Percentiles rank a stretch among this genome's conserved stretches.
Conservation (phyloP, 2,113 vertebrate genomes). For the Ceratotherium simum region DNA sequence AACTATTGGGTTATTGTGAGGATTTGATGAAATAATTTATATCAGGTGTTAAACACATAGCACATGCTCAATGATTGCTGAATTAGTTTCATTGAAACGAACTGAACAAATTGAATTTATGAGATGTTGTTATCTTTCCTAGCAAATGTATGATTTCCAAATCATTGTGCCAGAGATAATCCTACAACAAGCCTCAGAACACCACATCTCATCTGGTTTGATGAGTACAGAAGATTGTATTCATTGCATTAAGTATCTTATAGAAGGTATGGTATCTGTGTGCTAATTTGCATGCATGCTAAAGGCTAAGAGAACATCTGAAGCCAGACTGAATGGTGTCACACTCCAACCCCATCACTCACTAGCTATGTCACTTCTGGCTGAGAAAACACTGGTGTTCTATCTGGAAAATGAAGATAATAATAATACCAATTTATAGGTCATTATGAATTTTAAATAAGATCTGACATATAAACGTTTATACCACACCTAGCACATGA, state of each 20-base stretch:
- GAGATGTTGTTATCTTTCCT: neutral
- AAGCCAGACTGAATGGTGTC: neutral
- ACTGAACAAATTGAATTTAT: neutral
- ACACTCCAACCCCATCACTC: neutral
- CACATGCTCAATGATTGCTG: neutral
- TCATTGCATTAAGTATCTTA: neutral
- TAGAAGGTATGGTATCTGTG: accelerated
- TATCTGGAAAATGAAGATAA: neutral
- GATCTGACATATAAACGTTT: too few relatives aligned
- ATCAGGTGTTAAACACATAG: neutral
- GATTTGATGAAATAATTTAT: neutral
- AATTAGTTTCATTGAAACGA: neutral
- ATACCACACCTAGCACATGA: neutral
- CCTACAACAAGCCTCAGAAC: neutral
- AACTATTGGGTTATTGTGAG: neutral
- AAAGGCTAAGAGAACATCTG: neutral
- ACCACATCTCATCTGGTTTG: too few relatives aligned
- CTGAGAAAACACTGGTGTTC: neutral
- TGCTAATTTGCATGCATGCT: accelerated
- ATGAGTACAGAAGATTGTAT: neutral
- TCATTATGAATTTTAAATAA: neutral
- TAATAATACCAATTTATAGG: neutral
- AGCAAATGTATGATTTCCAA: neutral
- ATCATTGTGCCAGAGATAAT: neutral
- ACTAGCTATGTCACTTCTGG: accelerated